Evolutionary conservation across 2,113 vertebrate genomes (phyloP).

Genomic region (Petrocephalus zakoni): DNA sequence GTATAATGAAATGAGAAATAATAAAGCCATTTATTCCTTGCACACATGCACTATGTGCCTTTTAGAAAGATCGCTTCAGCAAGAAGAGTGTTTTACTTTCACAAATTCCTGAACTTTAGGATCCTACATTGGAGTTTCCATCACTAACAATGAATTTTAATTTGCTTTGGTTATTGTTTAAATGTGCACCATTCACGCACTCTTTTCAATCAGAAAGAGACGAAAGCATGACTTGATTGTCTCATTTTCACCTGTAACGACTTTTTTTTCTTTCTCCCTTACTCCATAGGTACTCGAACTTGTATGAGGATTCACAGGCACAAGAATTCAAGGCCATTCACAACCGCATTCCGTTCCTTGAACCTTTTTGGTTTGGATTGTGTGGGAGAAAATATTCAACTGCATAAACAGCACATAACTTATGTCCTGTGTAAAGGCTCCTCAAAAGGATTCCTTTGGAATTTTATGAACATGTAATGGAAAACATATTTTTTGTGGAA

Average conservation of each 20-base stretch:
- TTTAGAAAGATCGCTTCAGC: neutral
- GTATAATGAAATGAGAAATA: neutral
- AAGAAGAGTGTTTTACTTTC: neutral
- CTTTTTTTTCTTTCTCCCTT: neutral
- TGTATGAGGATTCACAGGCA: conserved; percentile 63
- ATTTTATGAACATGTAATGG: conserved; percentile 19
- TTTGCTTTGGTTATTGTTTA: neutral
- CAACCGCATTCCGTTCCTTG: conserved; percentile 19
- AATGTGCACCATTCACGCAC: neutral
- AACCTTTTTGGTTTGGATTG: conserved; percentile 11
- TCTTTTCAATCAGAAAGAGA: neutral
- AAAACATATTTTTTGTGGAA: conserved; percentile 30
- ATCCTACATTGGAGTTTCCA: neutral
- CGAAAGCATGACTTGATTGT: neutral
- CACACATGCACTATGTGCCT: neutral
- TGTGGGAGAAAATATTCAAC: conserved; percentile 29
- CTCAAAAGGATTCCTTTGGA: conserved; percentile 27
- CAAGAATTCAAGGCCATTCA: conserved; percentile 13
- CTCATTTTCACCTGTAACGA: neutral
- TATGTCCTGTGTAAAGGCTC: conserved; percentile 34
- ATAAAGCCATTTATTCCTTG: neutral
- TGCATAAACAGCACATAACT: conserved; percentile 33
- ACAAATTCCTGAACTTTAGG: neutral
- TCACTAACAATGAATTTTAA: neutral
- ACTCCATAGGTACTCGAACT: conserved; percentile 83